Evolutionary conservation across 2,888 invertebrate species (phyloP), one percentile per base, ranked within the genome.

Genomic region (Itoplectis maculator): DNA sequence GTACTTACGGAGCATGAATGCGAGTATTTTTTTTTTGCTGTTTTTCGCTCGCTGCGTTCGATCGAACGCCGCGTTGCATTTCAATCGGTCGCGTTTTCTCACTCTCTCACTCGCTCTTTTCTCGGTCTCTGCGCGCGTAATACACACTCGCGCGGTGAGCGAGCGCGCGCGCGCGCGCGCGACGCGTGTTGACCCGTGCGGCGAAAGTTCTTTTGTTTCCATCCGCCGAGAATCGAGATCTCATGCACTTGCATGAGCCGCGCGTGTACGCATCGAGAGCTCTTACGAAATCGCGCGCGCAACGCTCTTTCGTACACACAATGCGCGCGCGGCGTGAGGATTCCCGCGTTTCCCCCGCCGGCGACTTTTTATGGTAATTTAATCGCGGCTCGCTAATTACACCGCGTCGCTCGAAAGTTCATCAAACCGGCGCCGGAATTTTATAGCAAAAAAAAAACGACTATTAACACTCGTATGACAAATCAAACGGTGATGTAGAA

Each of bases 141-240:
- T 40, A 49, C 37, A 42, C 49, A 35, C 18, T 29, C 13, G 9
- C 56, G 68, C 59, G 23, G 68, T 3, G 47, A 68, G 49, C 40
- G 68, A 66, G 37, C n/a, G 40, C 18, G 61, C 8, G 23, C 18
- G 7, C 61, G 18, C 37, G 35, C 74, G 68, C 76, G 86, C 87
- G 81, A 72, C 77, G 80, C 73, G 73, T 79, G 87, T 85, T 89
- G 89, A 90, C 88, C 90, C 84, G 85, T 88, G 86, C 87, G 83
- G 89, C 88, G 90, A 90, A 90, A 90, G 90, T 90, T 90, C 90
- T 90, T 90, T 90, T 90, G 90, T 90, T 89, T 86, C 86, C 65
- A 82, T 82, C 82, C 82, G 82, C 83, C n/a, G n/a, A n/a, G 87
- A 90, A 90, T 87, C 87, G 87, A 86, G 87, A 88, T 90, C 86